phyloP scores from a whole-genome alignment of 2,113 vertebrate genomes.

The Gadus chalcogrammus region DNA sequence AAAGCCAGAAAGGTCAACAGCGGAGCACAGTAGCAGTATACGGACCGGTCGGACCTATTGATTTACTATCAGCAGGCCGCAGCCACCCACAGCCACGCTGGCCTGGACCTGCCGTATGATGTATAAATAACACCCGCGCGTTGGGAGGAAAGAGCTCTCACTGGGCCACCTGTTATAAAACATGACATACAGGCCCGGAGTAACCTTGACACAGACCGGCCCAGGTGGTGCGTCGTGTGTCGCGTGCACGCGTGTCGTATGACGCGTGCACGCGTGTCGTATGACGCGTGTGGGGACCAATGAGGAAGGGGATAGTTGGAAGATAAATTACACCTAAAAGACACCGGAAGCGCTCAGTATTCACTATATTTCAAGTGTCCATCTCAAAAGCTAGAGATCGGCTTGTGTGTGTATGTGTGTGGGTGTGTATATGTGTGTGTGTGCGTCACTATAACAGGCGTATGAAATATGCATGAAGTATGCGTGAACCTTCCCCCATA shows the following conservation, averaged over 20 bases:
- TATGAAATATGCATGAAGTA: conserved; percentile 63
- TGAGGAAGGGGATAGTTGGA: no score
- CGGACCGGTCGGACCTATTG: conserved; percentile 46
- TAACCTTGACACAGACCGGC: no score
- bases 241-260: no score
- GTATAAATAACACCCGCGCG: conserved; percentile 55
- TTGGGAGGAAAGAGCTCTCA: conserved; percentile 22
- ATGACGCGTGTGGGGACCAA: no score
- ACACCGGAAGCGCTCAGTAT: neutral
- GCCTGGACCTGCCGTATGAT: conserved; percentile 30
- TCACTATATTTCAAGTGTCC: neutral
- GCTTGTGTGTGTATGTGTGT: neutral
- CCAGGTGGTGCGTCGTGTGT: no score
- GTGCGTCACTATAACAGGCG: conserved; percentile 33
- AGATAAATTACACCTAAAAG: no score
- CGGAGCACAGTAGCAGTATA: neutral
- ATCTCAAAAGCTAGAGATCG: neutral
- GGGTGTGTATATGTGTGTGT: no score
- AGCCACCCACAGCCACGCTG: conserved; percentile 15
- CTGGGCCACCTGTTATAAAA: conserved; percentile 18
- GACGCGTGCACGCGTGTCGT: no score
- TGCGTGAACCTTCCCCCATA: conserved; percentile 39
- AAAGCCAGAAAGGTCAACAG: conserved; percentile 20
- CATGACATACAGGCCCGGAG: conserved; percentile 6
- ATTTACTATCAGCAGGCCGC: conserved; percentile 51